These are phyloP conservation scores for Rhopalosiphum nymphaeae DNA, from an alignment of 2,888 invertebrate species.

Conservation along the genomic window DNA sequence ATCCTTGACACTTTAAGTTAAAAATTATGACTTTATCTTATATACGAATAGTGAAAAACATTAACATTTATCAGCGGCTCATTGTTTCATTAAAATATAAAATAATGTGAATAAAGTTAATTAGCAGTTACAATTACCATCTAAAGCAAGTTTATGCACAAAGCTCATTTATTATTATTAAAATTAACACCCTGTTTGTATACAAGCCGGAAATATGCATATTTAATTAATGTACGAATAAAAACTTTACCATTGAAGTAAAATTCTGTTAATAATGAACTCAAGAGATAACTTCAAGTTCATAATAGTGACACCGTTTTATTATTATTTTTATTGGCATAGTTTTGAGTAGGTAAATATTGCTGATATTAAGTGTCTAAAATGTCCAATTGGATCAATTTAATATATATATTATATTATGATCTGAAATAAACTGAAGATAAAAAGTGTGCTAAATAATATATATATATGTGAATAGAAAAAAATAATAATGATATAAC, in stretches of 20 bases:
- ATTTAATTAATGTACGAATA: slow-evolving; percentile 40
- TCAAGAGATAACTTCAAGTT: neutral
- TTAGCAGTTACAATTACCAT: slow-evolving; percentile 47
- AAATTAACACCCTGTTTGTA: slow-evolving; percentile 38
- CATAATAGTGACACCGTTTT: neutral
- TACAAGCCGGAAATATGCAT: slow-evolving; percentile 36
- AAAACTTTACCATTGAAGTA: slow-evolving; percentile 44
- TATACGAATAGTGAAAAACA: neutral
- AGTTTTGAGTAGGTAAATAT: neutral
- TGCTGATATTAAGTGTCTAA: neutral
- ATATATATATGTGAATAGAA: neutral
- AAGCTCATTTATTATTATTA: slow-evolving; percentile 45
- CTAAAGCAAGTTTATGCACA: slow-evolving; percentile 25
- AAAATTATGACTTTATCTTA: slow-evolving; percentile 23
- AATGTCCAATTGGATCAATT: neutral
- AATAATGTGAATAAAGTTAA: slow-evolving; percentile 50
- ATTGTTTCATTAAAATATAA: slow-evolving; percentile 42
- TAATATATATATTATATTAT: neutral
- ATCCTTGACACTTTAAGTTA: neutral
- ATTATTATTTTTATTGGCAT: neutral
- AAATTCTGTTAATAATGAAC: neutral
- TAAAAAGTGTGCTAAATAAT: neutral
- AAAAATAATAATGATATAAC: neutral
- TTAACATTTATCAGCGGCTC: slow-evolving; percentile 29
- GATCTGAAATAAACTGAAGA: neutral